A percentile compares a stretch with the other conserved stretches of the same genome.
Conservation (phyloP, 2,888 invertebrate species). For the Sabatieria punctata region DNA sequence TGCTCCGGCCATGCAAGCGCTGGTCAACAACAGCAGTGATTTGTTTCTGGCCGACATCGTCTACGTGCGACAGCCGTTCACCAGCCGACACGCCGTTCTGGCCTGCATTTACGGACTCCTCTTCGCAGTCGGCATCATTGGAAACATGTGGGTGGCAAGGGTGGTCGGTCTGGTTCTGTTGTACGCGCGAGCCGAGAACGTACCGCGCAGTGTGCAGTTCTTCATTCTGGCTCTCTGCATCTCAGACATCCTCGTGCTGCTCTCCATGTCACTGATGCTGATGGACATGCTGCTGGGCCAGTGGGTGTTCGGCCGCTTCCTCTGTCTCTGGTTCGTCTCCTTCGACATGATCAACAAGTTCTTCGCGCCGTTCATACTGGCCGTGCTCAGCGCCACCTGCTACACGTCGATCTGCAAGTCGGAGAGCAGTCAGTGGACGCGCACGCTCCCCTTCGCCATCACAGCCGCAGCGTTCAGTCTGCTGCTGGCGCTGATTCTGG, state of each 20-base stretch:
- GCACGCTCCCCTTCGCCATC: not conserved
- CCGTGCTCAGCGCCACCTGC: constrained; percentile 2
- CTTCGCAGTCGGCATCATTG: not conserved
- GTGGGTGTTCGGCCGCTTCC: not conserved
- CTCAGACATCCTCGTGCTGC: not conserved
- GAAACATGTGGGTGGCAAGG: not conserved
- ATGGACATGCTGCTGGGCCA: not conserved
- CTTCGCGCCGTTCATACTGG: not conserved
- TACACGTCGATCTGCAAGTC: not conserved
- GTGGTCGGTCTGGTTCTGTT: not conserved
- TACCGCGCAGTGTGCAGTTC: not conserved
- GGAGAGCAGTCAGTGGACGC: not conserved
- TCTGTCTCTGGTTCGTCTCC: not conserved
- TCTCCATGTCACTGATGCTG: not conserved
- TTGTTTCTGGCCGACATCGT: no score
- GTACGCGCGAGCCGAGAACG: not conserved
- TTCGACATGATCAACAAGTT: constrained; percentile 1
- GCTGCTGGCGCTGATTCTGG: no score
- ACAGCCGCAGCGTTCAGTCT: not conserved
- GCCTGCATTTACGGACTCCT: not conserved
- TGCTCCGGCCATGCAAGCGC: no score
- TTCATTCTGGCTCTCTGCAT: constrained; percentile 1
- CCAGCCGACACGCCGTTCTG: no score
- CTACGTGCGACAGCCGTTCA: no score
- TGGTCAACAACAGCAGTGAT: no score